Conservation (phyloP, 2,113 vertebrate species). For the Loxodonta africana region DNA sequence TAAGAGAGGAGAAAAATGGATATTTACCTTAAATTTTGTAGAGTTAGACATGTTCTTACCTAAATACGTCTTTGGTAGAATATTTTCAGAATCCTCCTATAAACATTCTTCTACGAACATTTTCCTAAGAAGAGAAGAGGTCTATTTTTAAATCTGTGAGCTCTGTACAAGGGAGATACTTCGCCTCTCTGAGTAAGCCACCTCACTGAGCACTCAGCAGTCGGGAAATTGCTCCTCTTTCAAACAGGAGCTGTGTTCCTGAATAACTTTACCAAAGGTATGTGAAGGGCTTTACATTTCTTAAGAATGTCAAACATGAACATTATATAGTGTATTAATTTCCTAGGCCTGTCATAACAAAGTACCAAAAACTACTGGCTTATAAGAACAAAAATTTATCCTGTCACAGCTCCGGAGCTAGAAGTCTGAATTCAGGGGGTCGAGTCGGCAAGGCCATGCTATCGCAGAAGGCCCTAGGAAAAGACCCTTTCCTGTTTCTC, state of each 20-base stretch:
- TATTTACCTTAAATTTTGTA: slow-evolving; percentile 57
- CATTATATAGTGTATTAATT: not conserved
- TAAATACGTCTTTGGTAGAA: slow-evolving; percentile 47
- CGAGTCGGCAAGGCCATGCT: not conserved
- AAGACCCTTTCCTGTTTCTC: not conserved
- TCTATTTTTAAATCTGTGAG: slow-evolving; percentile 58
- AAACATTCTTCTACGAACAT: not conserved
- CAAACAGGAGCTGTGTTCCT: not conserved
- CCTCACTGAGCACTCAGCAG: not conserved
- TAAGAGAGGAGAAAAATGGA: not conserved
- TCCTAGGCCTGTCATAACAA: not conserved
- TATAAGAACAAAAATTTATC: not conserved
- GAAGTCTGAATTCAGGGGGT: not conserved
- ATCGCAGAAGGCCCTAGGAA: not conserved
- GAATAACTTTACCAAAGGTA: not conserved
- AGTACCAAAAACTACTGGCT: not conserved
- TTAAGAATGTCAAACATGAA: not conserved
- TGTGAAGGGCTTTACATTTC: not conserved
- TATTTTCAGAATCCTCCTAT: slow-evolving; percentile 56
- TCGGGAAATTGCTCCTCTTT: not conserved
- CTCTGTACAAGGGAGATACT: not conserved
- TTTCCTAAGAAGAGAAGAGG: slow-evolving; percentile 27
- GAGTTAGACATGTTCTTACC: slow-evolving; percentile 8
- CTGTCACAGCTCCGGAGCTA: not conserved
- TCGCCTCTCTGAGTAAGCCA: not conserved